These are phyloP conservation scores for Cyprinella venusta DNA, from an alignment of 2,797 vertebrate genomes.

Conservation along the genomic window DNA sequence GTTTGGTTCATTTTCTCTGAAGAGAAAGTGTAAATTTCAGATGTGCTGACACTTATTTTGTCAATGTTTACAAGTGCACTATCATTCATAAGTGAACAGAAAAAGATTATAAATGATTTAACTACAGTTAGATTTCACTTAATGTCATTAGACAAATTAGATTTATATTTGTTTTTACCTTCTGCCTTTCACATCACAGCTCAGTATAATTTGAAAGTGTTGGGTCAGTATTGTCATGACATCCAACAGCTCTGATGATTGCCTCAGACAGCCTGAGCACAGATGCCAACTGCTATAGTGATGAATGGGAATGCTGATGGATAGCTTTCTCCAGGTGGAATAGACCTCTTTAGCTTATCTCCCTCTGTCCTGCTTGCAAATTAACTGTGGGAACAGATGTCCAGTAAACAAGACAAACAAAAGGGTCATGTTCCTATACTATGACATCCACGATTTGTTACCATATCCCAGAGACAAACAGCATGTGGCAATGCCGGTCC, in stretches of 20 bases:
- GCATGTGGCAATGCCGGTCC: slow-evolving; percentile 27
- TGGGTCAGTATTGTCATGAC: not conserved
- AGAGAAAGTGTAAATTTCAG: not conserved
- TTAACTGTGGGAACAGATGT: slow-evolving; percentile 67
- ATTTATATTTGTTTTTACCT: not conserved
- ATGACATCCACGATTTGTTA: slow-evolving; percentile 72
- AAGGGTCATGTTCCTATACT: slow-evolving; percentile 59
- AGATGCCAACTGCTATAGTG: not conserved
- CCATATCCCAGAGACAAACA: slow-evolving; percentile 64
- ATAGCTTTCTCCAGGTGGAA: slow-evolving; percentile 4
- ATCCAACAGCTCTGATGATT: not conserved
- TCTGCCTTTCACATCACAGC: not conserved
- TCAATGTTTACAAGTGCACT: not conserved
- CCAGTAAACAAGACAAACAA: slow-evolving; percentile 53
- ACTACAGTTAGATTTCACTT: not conserved
- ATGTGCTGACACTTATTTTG: too few relatives aligned
- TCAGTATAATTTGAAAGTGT: not conserved
- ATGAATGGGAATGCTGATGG: not conserved
- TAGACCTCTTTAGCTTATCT: not conserved
- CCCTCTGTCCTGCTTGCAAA: slow-evolving; percentile 48
- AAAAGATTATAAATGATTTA: not conserved
- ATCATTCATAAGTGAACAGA: not conserved
- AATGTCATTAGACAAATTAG: not conserved
- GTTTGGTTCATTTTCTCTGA: not conserved
- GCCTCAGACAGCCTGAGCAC: not conserved